Conservation (phyloP, 2,888 invertebrate genomes). For the Gymnosoma rotundatum region DNA sequence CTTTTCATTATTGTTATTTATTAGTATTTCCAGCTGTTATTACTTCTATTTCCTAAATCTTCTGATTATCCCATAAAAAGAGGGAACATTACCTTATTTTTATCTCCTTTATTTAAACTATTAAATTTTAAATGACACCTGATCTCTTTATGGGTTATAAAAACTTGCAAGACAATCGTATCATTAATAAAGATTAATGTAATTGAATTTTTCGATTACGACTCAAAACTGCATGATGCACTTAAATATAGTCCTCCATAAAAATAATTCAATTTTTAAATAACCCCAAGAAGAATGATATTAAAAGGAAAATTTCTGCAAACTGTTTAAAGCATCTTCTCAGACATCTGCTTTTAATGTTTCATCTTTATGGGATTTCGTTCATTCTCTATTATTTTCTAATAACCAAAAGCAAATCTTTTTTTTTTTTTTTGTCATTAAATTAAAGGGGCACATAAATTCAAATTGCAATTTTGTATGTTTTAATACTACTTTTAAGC, state of each 20-base stretch:
- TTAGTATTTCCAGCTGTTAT: too few relatives aligned
- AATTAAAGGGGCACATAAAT: slow-evolving; percentile 57
- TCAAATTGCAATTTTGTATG: slow-evolving; percentile 32
- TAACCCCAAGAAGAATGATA: not conserved
- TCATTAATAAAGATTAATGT: not conserved
- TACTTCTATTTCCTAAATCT: too few relatives aligned
- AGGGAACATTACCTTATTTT: too few relatives aligned
- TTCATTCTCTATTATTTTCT: slow-evolving; percentile 40
- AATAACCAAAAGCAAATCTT: slow-evolving; percentile 55
- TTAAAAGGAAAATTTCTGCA: not conserved
- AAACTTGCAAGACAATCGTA: not conserved
- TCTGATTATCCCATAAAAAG: too few relatives aligned
- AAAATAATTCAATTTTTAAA: slow-evolving; percentile 14
- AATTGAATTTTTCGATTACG: not conserved
- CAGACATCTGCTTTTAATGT: slow-evolving; percentile 54
- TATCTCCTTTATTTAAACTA: too few relatives aligned
- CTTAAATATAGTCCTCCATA: not conserved
- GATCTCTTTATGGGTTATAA: not conserved
- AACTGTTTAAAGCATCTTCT: not conserved
- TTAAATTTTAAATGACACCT: not conserved
- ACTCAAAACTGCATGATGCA: not conserved
- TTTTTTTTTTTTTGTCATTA: slow-evolving; percentile 29
- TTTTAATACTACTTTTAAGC: not conserved
- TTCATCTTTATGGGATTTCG: not conserved
- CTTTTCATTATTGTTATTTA: too few relatives aligned